Evolutionary conservation across 2,888 invertebrate species (phyloP).

Genomic region (Heteropelma amictum): DNA sequence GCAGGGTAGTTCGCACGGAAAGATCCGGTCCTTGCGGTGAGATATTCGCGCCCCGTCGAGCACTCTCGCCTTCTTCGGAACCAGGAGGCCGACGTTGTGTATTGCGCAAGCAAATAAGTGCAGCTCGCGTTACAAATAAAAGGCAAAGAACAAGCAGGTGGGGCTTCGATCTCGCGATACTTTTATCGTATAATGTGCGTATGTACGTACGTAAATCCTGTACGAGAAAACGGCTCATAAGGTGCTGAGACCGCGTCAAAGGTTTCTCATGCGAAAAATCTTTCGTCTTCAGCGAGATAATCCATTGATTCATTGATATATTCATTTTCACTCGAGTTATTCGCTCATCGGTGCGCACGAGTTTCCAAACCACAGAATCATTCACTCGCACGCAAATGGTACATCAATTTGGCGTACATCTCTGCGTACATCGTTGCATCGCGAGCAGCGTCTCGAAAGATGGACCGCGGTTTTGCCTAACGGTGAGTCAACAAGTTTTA

Average conservation of each 20-base stretch:
- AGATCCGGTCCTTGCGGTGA: constrained; percentile 62
- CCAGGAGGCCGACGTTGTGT: constrained; percentile 34
- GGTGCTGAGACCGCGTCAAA: constrained; percentile 13
- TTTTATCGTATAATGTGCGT: constrained; percentile 7
- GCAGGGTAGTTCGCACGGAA: constrained; percentile 42
- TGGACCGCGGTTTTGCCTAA: constrained; percentile 13
- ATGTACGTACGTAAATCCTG: not conserved
- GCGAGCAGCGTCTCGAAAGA: constrained; percentile 5
- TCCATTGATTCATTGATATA: constrained; percentile 34
- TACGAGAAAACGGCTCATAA: not conserved
- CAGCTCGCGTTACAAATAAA: constrained; percentile 69
- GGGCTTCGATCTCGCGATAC: constrained; percentile 50
- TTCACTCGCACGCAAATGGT: not conserved
- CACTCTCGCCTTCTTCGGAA: constrained; percentile 44
- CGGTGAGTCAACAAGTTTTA: not conserved
- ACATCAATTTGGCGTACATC: not conserved
- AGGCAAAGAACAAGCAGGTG: constrained; percentile 63
- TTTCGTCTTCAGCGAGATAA: not conserved
- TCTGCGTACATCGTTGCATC: not conserved
- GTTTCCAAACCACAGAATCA: constrained; percentile 39
- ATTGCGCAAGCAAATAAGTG: constrained; percentile 67
- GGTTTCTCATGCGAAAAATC: constrained; percentile 25
- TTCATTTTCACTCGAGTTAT: constrained; percentile 33
- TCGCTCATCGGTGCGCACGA: constrained; percentile 14
- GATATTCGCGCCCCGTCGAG: constrained; percentile 55